phyloP scores from a whole-genome alignment of 2,797 vertebrate species.

The Glyptemys insculpta region DNA sequence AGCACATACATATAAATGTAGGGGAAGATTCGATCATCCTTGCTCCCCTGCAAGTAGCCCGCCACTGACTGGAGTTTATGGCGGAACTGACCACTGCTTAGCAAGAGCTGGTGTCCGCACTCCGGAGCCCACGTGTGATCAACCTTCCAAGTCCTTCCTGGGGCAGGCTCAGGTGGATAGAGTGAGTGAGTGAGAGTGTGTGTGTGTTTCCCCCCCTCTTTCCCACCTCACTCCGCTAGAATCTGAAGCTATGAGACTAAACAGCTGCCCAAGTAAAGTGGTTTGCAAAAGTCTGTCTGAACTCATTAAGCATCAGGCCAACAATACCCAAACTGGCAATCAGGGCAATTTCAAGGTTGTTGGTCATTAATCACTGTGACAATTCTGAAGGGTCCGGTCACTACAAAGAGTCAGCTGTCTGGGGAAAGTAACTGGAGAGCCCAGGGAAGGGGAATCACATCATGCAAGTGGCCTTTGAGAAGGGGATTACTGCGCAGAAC shows the following conservation, averaged over 20 bases:
- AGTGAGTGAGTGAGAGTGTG: no score
- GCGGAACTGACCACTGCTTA: neutral
- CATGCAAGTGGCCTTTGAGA: neutral
- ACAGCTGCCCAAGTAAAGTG: constrained; percentile 59
- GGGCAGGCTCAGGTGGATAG: neutral
- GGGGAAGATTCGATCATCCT: neutral
- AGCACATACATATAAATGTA: no score
- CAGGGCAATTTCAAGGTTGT: constrained; percentile 87
- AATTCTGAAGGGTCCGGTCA: constrained; percentile 84
- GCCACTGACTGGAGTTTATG: neutral
- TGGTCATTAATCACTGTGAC: constrained; percentile 91
- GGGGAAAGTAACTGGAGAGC: neutral
- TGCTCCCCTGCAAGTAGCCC: neutral
- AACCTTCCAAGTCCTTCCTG: neutral
- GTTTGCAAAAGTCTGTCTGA: constrained; percentile 88
- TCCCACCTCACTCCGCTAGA: neutral
- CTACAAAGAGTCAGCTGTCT: neutral
- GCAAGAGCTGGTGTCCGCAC: no score
- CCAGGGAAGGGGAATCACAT: neutral
- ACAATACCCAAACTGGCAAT: constrained; percentile 87
- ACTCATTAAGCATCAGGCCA: constrained; percentile 87
- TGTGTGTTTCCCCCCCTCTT: rapidly evolving
- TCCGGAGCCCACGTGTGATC: neutral
- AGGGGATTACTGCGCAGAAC: neutral
- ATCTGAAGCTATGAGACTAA: constrained; percentile 41